Conservation (phyloP, 2,113 vertebrate genomes). For the Pongo abelii region DNA sequence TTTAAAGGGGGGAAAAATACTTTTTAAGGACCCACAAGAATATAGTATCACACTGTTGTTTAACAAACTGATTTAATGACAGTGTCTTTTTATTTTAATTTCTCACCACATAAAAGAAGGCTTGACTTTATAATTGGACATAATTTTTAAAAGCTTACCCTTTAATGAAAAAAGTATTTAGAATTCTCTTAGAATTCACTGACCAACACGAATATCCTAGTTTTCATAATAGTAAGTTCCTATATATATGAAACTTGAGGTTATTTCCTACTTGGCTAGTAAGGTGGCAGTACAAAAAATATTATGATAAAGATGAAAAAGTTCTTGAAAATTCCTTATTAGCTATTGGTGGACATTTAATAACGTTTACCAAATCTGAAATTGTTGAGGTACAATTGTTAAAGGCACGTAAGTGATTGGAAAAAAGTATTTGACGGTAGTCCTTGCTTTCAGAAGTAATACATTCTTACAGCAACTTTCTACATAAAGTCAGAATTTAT, state of each 20-base stretch:
- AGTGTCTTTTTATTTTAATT: background rate
- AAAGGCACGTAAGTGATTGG: background rate
- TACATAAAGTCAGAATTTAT: background rate
- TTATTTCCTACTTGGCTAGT: background rate
- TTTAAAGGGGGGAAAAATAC: too few relatives aligned
- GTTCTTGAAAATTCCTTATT: background rate
- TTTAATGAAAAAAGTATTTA: background rate
- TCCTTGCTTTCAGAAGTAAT: conserved; percentile 11
- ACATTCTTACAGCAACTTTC: background rate
- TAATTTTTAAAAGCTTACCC: background rate
- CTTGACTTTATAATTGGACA: conserved; percentile 13
- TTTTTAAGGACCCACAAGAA: background rate
- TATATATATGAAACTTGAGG: background rate
- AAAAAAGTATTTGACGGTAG: background rate
- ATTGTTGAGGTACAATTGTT: background rate
- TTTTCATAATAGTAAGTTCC: background rate
- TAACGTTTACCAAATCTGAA: background rate
- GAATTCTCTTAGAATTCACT: background rate
- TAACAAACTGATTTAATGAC: conserved; percentile 37
- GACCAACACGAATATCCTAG: background rate
- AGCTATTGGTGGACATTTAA: background rate
- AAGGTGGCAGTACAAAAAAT: background rate
- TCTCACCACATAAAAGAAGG: background rate
- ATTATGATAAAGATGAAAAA: background rate
- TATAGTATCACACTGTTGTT: background rate